Evolutionary conservation across 2,888 invertebrate species (phyloP).

Genomic region (Drosophila melanocephala): DNA sequence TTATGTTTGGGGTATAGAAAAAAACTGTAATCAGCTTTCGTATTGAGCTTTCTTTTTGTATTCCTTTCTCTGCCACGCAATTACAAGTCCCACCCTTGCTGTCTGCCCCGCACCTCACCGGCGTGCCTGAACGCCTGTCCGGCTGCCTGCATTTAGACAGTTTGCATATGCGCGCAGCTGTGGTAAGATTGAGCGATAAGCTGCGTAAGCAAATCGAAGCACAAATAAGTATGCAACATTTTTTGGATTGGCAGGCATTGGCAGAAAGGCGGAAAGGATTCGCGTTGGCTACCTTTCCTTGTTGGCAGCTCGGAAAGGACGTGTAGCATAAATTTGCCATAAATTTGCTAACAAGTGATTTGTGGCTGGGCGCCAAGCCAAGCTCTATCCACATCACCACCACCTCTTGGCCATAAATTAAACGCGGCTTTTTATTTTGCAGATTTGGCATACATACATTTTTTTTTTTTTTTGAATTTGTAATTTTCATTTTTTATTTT

Average conservation of each 20-base stretch:
- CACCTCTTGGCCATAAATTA: conserved; percentile 69
- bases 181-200: conserved; percentile 63
- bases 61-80: conserved; percentile 19
- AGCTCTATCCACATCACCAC: conserved; percentile 11
- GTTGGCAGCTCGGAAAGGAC: conserved; percentile 55
- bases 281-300: conserved; percentile 36
- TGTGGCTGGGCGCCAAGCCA: conserved; percentile 57
- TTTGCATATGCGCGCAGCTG: conserved; percentile 65
- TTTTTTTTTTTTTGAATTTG: conserved; percentile 13
- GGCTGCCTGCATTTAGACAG: conserved; percentile 43
- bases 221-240: conserved; percentile 59
- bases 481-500: conserved; percentile 3
- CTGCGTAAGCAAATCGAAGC: conserved; percentile 50
- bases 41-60: conserved; percentile 47
- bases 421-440: conserved; percentile 71
- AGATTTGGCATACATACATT: conserved; percentile 18
- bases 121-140: background rate
- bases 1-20: background rate
- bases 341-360: conserved; percentile 82
- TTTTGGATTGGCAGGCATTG: conserved; percentile 43
- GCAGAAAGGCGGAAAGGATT: conserved; percentile 23
- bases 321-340: conserved; percentile 82
- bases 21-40: conserved; percentile 48
- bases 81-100: conserved; percentile 3
- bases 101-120: background rate